Conservation (phyloP, 2,797 vertebrate genomes). For the Distichodus sexfasciatus region DNA sequence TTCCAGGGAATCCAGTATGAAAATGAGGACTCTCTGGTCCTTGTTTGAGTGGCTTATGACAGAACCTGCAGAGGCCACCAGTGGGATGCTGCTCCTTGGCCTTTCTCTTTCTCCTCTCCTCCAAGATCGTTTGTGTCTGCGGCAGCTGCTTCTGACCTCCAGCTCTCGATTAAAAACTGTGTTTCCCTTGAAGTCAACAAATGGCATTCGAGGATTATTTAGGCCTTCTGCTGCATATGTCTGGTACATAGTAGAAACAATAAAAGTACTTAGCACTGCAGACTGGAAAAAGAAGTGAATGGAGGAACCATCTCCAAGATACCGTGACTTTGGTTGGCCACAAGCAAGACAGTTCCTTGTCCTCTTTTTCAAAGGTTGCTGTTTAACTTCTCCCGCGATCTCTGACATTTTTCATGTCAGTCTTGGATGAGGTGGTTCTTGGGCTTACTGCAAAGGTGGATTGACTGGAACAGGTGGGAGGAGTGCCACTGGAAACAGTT, state of each 20-base stretch:
- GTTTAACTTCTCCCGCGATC: conserved; percentile 18
- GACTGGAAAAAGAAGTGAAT: conserved; percentile 4
- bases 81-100: background rate
- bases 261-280: background rate
- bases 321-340: conserved; percentile 9
- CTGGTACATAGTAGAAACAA: conserved; percentile 5
- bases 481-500: conserved; percentile 19
- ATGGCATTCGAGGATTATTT: conserved; percentile 9
- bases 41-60: conserved; percentile 24
- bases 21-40: conserved; percentile 27
- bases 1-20: conserved; percentile 24
- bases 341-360: conserved; percentile 1
- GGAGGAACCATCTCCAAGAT: conserved; percentile 23
- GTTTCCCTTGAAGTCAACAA: conserved; percentile 12
- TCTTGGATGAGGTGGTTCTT: background rate
- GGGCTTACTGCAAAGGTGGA: background rate
- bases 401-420: conserved; percentile 19
- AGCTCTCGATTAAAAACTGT: conserved; percentile 26
- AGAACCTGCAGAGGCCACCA: conserved; percentile 35
- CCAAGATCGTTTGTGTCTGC: background rate
- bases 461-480: conserved; percentile 21
- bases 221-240: conserved; percentile 13
- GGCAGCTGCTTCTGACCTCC: background rate
- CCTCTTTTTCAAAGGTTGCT: conserved; percentile 3
- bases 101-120: conserved; percentile 21